These are phyloP conservation scores for Latrodectus elegans DNA, from an alignment of 2,888 invertebrate species.

Conservation along the genomic window DNA sequence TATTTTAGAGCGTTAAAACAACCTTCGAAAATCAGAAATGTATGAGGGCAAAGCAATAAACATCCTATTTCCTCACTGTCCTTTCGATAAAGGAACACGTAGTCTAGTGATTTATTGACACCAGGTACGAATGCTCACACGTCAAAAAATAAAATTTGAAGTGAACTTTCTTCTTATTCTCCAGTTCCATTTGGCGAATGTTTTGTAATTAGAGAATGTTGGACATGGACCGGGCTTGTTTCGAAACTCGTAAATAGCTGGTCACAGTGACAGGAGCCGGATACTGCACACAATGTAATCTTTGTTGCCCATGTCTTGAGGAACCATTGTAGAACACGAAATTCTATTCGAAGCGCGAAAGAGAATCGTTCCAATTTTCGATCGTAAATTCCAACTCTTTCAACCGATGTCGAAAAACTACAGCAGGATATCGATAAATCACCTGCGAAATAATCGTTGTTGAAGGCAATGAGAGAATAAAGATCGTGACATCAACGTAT, in stretches of 20 bases:
- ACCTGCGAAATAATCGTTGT: not conserved
- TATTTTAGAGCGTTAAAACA: not conserved
- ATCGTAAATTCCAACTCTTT: conserved; percentile 2
- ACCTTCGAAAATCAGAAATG: not conserved
- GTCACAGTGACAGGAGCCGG: conserved; percentile 7
- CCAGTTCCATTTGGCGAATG: too few species aligned
- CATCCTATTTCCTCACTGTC: not conserved
- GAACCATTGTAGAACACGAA: not conserved
- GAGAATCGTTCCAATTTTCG: not conserved
- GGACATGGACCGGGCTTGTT: not conserved
- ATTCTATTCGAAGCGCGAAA: not conserved
- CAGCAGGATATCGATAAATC: conserved; percentile 5
- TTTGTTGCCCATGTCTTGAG: not conserved
- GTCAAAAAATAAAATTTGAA: too few species aligned
- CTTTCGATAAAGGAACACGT: not conserved
- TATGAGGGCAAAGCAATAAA: not conserved
- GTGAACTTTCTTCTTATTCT: too few species aligned
- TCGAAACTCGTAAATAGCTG: conserved; percentile 17
- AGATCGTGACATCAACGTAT: too few species aligned
- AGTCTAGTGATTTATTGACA: not conserved
- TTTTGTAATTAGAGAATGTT: not conserved
- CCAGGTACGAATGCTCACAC: not conserved
- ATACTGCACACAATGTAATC: conserved; percentile 1
- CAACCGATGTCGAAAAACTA: not conserved
- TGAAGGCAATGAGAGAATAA: not conserved